Percentiles rank a stretch among this genome's conserved stretches.
These are phyloP conservation scores for Staurois parvus DNA, from an alignment of 2,797 vertebrate genomes.

Conservation along the genomic window DNA sequence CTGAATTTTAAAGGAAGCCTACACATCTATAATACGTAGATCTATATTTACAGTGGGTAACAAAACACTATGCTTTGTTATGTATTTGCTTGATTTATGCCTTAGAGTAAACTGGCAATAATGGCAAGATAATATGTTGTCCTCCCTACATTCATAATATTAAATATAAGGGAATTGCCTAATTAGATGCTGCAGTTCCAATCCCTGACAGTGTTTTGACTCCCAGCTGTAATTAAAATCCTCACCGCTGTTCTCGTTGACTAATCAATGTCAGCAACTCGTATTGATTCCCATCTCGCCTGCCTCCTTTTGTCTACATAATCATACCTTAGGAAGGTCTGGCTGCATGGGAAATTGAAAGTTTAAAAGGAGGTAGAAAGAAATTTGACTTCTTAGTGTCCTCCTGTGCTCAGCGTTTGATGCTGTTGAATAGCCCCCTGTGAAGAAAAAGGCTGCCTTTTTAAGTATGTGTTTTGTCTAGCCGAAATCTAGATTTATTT, in stretches of 20 bases:
- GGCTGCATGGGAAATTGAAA: constrained; percentile 24
- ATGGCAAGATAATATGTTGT: constrained; percentile 14
- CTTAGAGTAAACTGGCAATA: constrained; percentile 17
- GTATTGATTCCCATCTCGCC: constrained; percentile 48
- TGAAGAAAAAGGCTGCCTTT: neutral
- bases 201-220: constrained; percentile 34
- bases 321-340: constrained; percentile 45
- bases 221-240: constrained; percentile 54
- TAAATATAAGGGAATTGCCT: constrained; percentile 24
- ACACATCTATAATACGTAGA: neutral
- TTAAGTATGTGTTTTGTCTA: constrained; percentile 32
- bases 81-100: neutral
- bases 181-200: constrained; percentile 32
- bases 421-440: neutral
- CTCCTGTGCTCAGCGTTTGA: neutral
- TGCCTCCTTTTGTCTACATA: constrained; percentile 46
- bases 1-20: too few species aligned
- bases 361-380: neutral
- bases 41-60: neutral
- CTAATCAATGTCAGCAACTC: constrained; percentile 32
- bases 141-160: constrained; percentile 25
- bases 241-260: constrained; percentile 32
- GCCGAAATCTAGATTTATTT: neutral
- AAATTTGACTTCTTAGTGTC: neutral
- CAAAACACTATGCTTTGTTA: neutral